Evolutionary conservation across 2,113 vertebrate species (phyloP), one percentile per base, ranked within the genome.

Genomic region (Chrysochloris asiatica): DNA sequence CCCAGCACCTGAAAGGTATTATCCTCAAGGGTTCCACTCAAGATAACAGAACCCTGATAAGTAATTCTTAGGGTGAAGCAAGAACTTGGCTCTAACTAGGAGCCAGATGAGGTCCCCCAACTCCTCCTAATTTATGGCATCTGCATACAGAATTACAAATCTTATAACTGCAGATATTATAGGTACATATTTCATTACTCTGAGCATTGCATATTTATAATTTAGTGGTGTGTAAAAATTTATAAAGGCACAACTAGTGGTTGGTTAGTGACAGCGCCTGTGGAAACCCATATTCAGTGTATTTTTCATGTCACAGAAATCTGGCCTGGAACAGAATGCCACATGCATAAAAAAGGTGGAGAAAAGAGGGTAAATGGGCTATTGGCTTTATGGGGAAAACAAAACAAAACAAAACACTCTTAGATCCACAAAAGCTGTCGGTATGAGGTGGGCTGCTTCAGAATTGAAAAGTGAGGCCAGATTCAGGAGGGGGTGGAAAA

Each of bases 241-340:
- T 83, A 95, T 93, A 95, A 94, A 96, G 93, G 72, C 94, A 89
- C 93, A 86, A 92, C 93, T 78, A 95, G 93, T 85, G 91, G 88
- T 69, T 87, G 93, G 92, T 86, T 94, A 93, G 93, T 93, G 96
- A 94, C 83, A 61, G 94, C 84, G 11, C 17, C 52, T 0, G 13
- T 67, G 87, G 91, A 92, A 92, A 91, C 84, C 69, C 19, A 4
- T 63, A 83, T 87, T 93, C 80, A 89, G 82, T n/a, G 89, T 48
- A 73, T 93, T 94, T 94, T 47, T 95, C 96, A 92, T 50, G 72
- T 93, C 94, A 33, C 21, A 16, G 79, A 80, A 92, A 69, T 73
- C 86, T 92, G 93, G 91, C 89, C 90, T 63, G 59, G 75, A 86
- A 85, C 38, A 59, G 92, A 91, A 83, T 24, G 80, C 78, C 93